Conservation (phyloP, 1,140 invertebrate genomes). For the Orussus abietinus region DNA sequence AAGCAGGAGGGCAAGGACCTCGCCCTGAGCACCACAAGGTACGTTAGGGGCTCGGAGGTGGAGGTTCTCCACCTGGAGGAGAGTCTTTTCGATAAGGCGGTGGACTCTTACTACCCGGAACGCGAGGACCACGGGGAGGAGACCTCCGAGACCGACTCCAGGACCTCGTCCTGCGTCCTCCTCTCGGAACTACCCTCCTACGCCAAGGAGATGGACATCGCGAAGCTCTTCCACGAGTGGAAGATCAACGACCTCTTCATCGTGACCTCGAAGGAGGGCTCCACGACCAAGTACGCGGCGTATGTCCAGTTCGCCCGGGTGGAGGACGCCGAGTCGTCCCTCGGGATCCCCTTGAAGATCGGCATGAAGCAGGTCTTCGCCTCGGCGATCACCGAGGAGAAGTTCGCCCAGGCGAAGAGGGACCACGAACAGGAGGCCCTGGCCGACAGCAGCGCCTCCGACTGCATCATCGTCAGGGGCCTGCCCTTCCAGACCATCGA, state of each 20-base stretch:
- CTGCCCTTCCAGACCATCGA: slow-evolving; percentile 72
- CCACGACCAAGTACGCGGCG: slow-evolving; percentile 57
- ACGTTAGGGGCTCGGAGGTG: slow-evolving; percentile 57
- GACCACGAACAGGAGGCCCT: slow-evolving; percentile 41
- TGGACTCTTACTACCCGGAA: slow-evolving; percentile 59
- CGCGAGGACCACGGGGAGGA: slow-evolving; percentile 40
- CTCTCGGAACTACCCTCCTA: slow-evolving; percentile 70
- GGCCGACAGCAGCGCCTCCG: slow-evolving; percentile 36
- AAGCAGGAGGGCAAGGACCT: slow-evolving; percentile 64
- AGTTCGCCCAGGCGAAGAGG: slow-evolving; percentile 54
- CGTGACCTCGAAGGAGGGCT: slow-evolving; percentile 58
- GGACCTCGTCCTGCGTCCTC: slow-evolving; percentile 57
- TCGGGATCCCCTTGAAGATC: slow-evolving; percentile 55
- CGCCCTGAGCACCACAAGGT: slow-evolving; percentile 57
- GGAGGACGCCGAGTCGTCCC: slow-evolving; percentile 64
- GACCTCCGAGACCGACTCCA: slow-evolving; percentile 26
- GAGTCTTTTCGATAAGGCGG: slow-evolving; percentile 61
- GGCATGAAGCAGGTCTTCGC: slow-evolving; percentile 57
- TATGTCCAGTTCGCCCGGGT: slow-evolving; percentile 71
- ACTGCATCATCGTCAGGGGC: slow-evolving; percentile 71
- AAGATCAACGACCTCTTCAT: slow-evolving; percentile 66
- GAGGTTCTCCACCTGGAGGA: slow-evolving; percentile 62
- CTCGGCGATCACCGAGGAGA: slow-evolving; percentile 51
- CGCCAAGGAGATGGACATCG: slow-evolving; percentile 72
- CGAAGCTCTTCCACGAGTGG: slow-evolving; percentile 70